phyloP scores from a whole-genome alignment of 1,140 invertebrate species.

The Rhyacophila brunnea region DNA sequence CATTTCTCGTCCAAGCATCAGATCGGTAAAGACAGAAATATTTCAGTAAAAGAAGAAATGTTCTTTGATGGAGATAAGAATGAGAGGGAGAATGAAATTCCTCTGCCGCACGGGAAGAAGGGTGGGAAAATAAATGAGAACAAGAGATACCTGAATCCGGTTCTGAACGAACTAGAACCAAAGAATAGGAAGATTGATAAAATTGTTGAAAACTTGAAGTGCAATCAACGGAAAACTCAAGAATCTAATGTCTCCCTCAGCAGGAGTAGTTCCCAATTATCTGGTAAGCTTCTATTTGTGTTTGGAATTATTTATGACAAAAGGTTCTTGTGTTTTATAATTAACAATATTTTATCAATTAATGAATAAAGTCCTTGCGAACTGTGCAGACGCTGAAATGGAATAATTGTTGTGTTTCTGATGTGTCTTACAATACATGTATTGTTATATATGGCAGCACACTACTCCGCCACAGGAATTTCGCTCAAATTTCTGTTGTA shows the following conservation, averaged over 20 bases:
- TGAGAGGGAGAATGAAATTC: constrained; percentile 4
- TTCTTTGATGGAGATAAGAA: constrained; percentile 22
- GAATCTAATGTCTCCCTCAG: constrained; percentile 7
- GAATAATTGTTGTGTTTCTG: no score
- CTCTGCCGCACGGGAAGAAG: constrained; percentile 16
- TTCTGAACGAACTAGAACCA: constrained; percentile 29
- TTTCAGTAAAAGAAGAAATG: constrained; percentile 24
- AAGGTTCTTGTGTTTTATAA: neutral
- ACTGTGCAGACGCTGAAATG: no score
- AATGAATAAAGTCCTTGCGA: no score
- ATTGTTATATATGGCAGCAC: no score
- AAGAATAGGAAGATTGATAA: constrained; percentile 35
- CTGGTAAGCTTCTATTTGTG: constrained; percentile 1
- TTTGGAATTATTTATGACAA: neutral
- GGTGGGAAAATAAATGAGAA: constrained; percentile 14
- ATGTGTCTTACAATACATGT: no score
- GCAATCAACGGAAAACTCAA: constrained; percentile 27
- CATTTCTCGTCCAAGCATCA: constrained; percentile 18
- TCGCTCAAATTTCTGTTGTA: no score
- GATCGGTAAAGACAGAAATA: constrained; percentile 12
- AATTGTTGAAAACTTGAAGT: constrained; percentile 33
- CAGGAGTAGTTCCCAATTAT: constrained; percentile 14
- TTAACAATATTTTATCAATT: neutral
- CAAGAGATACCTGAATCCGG: constrained; percentile 30
- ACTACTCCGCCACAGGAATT: no score